Evolutionary conservation across 1,140 invertebrate species (phyloP), one percentile per base, ranked within the genome.

Genomic region (Meloidogyne exigua): DNA sequence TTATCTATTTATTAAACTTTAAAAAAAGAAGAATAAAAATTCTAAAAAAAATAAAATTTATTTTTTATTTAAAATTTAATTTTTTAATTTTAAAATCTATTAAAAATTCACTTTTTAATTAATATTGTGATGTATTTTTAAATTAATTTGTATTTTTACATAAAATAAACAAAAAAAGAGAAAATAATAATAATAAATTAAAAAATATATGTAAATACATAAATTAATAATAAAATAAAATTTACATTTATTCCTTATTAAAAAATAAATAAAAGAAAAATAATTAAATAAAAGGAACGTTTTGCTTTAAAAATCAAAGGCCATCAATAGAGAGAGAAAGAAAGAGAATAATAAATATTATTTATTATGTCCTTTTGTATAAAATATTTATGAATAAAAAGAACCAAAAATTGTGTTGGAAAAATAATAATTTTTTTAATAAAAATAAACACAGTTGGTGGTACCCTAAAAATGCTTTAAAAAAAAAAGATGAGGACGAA

Each of bases 291-390:
- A 18, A 18, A 18, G 21, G 49, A 57, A 57, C 49, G n/a, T n/a
- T 57, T 57, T n/a, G 13, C 44, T 57, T 57, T n/a, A 57, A 57
- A 57, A 57, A 57, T 57, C 49, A 57, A 57, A 57, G 49, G 49
- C 49, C 49, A 57, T 57, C 49, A 57, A 57, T 57, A 57, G 10
- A 57, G 49, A 9, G 49, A 57, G 1, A 49, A 7, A 39, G 9
- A 10, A 4, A 10, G 10, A 4, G 3, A 10, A 10, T 10, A 10
- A 39, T 39, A 39, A 32, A 39, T 39, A 39, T 32, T 32, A 32
- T 3, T 32, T 9, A 39, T 39, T 9, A 39, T 39, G 36, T 39
- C 36, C 36, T 57, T 57, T 57, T 57, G 42, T 44, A 44, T 44
- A 44, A n/a, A 57, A 15, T 9, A n/a, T 9, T n/a, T 57, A 12